These are phyloP conservation scores for Rhadinocentrus ornatus DNA, from an alignment of 2,797 vertebrate genomes.

Conservation along the genomic window DNA sequence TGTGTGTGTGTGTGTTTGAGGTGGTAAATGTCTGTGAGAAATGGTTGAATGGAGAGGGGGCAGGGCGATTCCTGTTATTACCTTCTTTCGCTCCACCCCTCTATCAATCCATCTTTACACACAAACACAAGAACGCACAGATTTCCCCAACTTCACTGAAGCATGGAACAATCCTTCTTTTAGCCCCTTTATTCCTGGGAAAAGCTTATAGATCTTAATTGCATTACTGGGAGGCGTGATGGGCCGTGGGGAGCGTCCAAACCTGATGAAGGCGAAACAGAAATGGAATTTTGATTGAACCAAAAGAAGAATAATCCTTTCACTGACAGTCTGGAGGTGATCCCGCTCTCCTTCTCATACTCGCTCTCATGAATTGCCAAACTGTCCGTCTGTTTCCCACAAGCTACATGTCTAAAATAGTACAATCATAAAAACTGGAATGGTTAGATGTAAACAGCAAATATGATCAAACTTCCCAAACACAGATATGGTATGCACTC, in stretches of 20 bases:
- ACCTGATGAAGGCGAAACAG: constrained; percentile 56
- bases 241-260: constrained; percentile 41
- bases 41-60: constrained; percentile 38
- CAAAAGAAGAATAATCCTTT: constrained; percentile 72
- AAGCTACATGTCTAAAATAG: constrained; percentile 14
- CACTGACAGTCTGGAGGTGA: constrained; percentile 62
- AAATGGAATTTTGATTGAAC: constrained; percentile 81
- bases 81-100: constrained; percentile 54
- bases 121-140: constrained; percentile 33
- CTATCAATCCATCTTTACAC: constrained; percentile 62
- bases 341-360: constrained; percentile 37
- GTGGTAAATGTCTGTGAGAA: constrained; percentile 21
- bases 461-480: constrained; percentile 38
- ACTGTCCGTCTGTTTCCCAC: constrained; percentile 2
- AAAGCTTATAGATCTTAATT: constrained; percentile 82
- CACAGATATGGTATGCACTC: constrained; percentile 24
- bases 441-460: constrained; percentile 27
- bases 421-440: constrained; percentile 23
- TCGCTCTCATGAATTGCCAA: constrained; percentile 27
- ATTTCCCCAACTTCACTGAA: constrained; percentile 61
- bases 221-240: constrained; percentile 73
- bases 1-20: constrained; percentile 5
- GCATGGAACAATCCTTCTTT: constrained; percentile 74
- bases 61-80: constrained; percentile 48
- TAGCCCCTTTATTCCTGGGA: constrained; percentile 72